These are phyloP conservation scores for Petromus typicus DNA, from an alignment of 2,113 vertebrate species.

Conservation along the genomic window DNA sequence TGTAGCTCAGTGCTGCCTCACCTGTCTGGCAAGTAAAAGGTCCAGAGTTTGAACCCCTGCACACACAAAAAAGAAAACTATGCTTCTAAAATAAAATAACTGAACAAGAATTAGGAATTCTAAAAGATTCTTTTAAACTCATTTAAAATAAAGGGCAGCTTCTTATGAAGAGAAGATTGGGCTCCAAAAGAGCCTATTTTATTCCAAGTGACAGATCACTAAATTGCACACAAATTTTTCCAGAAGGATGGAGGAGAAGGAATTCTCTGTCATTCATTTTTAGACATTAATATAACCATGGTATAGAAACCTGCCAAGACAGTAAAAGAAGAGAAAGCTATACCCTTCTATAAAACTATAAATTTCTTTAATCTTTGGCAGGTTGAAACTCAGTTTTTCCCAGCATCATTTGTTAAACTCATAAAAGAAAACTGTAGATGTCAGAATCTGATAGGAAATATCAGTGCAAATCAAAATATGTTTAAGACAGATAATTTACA, in stretches of 20 bases:
- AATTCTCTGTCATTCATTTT: neutral
- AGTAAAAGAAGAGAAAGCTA: neutral
- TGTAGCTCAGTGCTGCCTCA: no score
- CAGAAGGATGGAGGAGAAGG: neutral
- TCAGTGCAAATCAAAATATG: neutral
- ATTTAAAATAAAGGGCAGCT: neutral
- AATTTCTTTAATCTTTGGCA: no score
- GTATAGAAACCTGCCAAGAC: neutral
- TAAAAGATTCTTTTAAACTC: neutral
- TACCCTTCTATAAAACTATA: no score
- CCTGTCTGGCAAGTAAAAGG: no score
- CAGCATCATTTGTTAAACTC: no score
- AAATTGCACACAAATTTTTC: neutral
- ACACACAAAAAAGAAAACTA: neutral
- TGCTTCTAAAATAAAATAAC: neutral
- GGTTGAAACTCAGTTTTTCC: no score
- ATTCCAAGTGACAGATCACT: neutral
- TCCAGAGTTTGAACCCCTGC: no score
- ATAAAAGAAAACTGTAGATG: no score
- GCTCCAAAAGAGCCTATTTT: neutral
- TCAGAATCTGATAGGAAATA: neutral
- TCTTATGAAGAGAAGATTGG: neutral
- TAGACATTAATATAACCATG: neutral
- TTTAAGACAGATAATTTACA: neutral
- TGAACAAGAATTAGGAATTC: conserved; percentile 3